These are phyloP conservation scores for Dasysyrphus tricinctus DNA, from an alignment of 2,888 invertebrate genomes.

Conservation along the genomic window DNA sequence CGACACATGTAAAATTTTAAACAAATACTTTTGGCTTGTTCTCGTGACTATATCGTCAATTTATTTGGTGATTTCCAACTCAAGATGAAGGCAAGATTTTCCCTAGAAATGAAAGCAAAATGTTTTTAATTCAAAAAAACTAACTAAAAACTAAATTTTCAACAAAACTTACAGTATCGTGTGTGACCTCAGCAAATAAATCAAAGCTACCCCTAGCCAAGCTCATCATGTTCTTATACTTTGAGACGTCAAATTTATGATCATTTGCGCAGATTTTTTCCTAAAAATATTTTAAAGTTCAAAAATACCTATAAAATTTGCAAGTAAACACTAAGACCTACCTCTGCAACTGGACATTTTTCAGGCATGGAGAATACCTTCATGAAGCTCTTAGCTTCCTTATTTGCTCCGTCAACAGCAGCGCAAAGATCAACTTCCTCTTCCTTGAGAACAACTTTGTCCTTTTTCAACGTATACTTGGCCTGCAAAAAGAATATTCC, in stretches of 20 bases:
- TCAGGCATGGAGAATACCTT: conserved; percentile 82
- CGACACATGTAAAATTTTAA: not conserved
- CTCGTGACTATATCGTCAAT: not conserved
- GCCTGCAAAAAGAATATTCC: conserved; percentile 76
- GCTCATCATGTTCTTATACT: conserved; percentile 83
- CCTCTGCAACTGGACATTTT: conserved; percentile 83
- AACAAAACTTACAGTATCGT: conserved; percentile 83
- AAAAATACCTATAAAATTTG: not conserved
- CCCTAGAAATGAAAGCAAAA: conserved; percentile 77
- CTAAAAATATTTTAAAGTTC: conserved; percentile 66
- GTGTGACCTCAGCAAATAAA: conserved; percentile 81
- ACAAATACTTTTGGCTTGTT: not conserved
- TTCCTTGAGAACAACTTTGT: conserved; percentile 82
- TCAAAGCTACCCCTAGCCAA: conserved; percentile 83
- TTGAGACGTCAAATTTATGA: conserved; percentile 82
- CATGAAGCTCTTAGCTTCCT: conserved; percentile 79
- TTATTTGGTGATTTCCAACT: conserved; percentile 80
- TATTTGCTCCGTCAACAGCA: conserved; percentile 77
- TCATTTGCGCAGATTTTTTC: conserved; percentile 82
- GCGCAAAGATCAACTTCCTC: conserved; percentile 83
- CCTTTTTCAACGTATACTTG: conserved; percentile 82
- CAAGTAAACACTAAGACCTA: conserved; percentile 53
- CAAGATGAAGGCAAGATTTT: conserved; percentile 81
- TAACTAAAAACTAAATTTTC: not conserved
- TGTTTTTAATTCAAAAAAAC: not conserved